Evolutionary conservation across 30 jellyfish, hydroid and myxozoan genomes (phyloP).

Genomic region (Aurelia sp.): DNA sequence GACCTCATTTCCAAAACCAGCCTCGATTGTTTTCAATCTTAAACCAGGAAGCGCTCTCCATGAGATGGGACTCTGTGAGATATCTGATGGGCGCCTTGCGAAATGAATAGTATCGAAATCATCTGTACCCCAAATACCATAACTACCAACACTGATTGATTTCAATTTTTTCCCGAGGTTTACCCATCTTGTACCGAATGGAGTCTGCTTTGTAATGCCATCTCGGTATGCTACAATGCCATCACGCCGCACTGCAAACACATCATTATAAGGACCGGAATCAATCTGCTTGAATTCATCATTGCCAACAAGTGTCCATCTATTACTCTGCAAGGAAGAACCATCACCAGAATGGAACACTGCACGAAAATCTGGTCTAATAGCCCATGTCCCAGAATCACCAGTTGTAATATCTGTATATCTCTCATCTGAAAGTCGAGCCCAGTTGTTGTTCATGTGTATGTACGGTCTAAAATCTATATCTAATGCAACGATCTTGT

Average conservation of each 20-base stretch:
- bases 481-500: slow-evolving; percentile 18
- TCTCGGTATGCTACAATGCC: slow-evolving; percentile 50
- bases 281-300: slow-evolving; percentile 45
- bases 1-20: slow-evolving; percentile 85
- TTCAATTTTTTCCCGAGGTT: slow-evolving; percentile 24
- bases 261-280: slow-evolving; percentile 62
- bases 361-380: slow-evolving; percentile 12
- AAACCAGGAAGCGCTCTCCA: slow-evolving; percentile 55
- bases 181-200: slow-evolving; percentile 66
- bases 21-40: slow-evolving; percentile 23
- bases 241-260: slow-evolving; percentile 25
- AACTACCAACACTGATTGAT: slow-evolving; percentile 60
- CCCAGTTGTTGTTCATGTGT: slow-evolving; percentile 6
- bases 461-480: slow-evolving; percentile 24
- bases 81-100: slow-evolving; percentile 37
- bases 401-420: slow-evolving; percentile 53
- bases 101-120: slow-evolving; percentile 18
- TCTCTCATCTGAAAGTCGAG: neutral
- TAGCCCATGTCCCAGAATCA: slow-evolving; percentile 80
- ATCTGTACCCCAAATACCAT: slow-evolving; percentile 77
- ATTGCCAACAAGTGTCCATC: slow-evolving; percentile 48
- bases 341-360: slow-evolving; percentile 40
- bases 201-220: slow-evolving; percentile 46
- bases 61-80: slow-evolving; percentile 9
- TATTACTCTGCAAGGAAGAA: slow-evolving; percentile 4